Evolutionary conservation across 2,888 invertebrate genomes (phyloP).

Genomic region (Gibbula magus): DNA sequence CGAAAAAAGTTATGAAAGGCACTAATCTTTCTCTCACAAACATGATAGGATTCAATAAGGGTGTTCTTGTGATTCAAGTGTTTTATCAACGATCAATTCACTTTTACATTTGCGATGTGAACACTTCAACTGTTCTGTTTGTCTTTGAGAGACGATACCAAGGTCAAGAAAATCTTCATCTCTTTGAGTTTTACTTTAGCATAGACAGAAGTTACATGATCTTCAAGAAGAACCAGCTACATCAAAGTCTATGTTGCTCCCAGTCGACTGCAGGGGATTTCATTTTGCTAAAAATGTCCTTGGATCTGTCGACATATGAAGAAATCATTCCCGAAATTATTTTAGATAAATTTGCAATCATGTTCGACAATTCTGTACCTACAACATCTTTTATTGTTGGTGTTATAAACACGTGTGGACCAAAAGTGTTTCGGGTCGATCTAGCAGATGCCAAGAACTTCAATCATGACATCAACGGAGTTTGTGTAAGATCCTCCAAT

Average conservation of each 20-base stretch:
- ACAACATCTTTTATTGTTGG: background rate
- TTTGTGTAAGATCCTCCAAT: background rate
- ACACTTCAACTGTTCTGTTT: background rate
- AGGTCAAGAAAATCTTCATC: background rate
- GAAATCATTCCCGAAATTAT: background rate
- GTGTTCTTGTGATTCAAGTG: slow-evolving; percentile 12
- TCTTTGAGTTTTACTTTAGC: slow-evolving; percentile 21
- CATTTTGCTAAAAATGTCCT: background rate
- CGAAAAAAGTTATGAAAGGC: background rate
- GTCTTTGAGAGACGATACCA: background rate
- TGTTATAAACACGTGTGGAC: background rate
- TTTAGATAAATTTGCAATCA: background rate
- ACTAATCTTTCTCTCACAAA: background rate
- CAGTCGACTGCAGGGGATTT: background rate
- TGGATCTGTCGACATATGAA: background rate
- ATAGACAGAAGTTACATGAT: background rate
- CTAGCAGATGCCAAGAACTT: background rate
- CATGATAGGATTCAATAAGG: slow-evolving; percentile 8
- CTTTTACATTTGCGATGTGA: background rate
- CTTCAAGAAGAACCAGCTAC: background rate
- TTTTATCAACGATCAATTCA: background rate
- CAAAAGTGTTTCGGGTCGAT: background rate
- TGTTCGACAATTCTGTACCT: background rate
- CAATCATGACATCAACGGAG: background rate
- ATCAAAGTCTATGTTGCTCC: background rate